These are phyloP conservation scores for Hydrocynus forskahlii DNA, from an alignment of 2,797 vertebrate genomes.

Conservation along the genomic window DNA sequence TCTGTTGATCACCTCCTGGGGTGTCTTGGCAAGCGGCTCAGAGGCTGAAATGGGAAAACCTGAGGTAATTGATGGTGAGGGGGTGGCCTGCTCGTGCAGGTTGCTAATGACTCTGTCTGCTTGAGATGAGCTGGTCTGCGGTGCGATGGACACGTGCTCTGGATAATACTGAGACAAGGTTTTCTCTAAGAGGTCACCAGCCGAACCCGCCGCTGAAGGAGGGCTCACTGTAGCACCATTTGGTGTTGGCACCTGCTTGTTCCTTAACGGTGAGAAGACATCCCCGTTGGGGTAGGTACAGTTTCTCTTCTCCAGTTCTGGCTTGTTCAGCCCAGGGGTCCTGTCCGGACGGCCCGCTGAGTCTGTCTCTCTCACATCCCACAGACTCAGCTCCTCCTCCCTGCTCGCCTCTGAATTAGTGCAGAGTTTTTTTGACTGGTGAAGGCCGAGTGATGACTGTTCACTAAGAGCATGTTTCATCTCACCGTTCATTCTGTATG, in stretches of 20 bases:
- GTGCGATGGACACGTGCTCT: constrained; percentile 87
- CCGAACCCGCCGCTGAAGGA: constrained; percentile 86
- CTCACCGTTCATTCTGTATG: constrained; percentile 87
- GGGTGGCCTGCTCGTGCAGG: constrained; percentile 77
- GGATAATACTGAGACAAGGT: constrained; percentile 91
- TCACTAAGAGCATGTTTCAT: constrained; percentile 86
- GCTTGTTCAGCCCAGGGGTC: constrained; percentile 73
- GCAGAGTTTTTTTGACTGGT: constrained; percentile 85
- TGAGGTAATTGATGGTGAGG: constrained; percentile 88
- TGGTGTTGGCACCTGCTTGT: constrained; percentile 84
- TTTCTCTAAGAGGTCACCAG: constrained; percentile 89
- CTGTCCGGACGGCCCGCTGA: constrained; percentile 69
- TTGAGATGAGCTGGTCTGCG: constrained; percentile 86
- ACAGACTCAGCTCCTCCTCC: constrained; percentile 71
- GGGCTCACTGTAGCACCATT: constrained; percentile 92
- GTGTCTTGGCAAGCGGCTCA: constrained; percentile 80
- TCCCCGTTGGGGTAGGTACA: constrained; percentile 83
- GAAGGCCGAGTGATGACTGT: constrained; percentile 80
- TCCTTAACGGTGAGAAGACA: constrained; percentile 82
- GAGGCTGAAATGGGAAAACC: constrained; percentile 84
- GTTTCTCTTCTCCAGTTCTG: constrained; percentile 75
- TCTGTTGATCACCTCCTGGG: constrained; percentile 73
- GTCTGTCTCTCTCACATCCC: constrained; percentile 60
- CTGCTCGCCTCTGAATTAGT: constrained; percentile 80
- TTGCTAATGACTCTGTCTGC: constrained; percentile 77